Conservation (phyloP, 2,113 vertebrate species). For the Uropsilus gracilis region DNA sequence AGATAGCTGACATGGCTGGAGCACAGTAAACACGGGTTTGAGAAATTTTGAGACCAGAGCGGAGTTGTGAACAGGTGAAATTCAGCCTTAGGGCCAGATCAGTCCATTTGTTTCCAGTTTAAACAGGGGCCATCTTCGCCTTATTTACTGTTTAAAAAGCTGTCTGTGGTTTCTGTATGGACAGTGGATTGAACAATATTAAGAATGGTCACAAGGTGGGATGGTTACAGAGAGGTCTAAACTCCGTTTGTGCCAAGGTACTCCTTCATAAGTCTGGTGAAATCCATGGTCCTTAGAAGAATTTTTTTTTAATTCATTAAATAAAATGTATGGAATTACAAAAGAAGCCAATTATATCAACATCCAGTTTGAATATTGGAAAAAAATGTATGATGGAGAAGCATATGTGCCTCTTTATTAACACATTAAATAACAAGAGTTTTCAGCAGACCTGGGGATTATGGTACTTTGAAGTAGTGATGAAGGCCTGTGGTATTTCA, state of each 20-base stretch:
- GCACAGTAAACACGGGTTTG: background rate
- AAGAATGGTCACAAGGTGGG: background rate
- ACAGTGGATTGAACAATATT: background rate
- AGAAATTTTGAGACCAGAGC: background rate
- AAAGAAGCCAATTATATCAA: slow-evolving; percentile 5
- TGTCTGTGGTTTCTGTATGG: background rate
- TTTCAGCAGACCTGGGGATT: background rate
- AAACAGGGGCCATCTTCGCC: background rate
- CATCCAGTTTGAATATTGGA: slow-evolving; percentile 13
- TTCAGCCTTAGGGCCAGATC: background rate
- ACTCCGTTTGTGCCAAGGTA: background rate
- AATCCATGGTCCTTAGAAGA: slow-evolving; percentile 17
- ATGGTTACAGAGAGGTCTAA: background rate
- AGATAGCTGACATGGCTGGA: background rate
- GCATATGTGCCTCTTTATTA: slow-evolving; percentile 2
- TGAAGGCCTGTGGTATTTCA: slow-evolving; percentile 33
- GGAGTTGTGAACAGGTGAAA: background rate
- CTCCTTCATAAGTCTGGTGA: slow-evolving; percentile 20
- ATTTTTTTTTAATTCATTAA: slow-evolving; percentile 41
- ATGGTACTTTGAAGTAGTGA: background rate
- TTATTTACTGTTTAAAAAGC: slow-evolving; percentile 20
- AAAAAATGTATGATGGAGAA: background rate
- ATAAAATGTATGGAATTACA: slow-evolving; percentile 14
- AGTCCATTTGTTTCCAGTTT: slow-evolving; percentile 28
- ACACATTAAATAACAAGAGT: background rate